Evolutionary conservation across 2,797 vertebrate species (phyloP), one percentile per base, ranked within the genome.

Genomic region (Gymnoscopelus microlampas): DNA sequence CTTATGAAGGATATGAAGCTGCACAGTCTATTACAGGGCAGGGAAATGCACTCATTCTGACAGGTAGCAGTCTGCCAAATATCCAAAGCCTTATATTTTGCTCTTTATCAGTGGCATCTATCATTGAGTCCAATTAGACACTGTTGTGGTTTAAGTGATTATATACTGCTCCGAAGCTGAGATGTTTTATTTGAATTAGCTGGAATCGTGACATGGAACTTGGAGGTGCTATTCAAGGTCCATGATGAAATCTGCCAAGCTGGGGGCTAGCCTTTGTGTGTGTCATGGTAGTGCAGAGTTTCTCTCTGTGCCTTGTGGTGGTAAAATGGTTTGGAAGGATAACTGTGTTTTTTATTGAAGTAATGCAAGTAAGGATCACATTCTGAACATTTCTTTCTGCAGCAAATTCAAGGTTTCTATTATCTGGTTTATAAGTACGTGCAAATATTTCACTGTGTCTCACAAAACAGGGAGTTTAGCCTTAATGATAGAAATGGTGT

Each of bases 21-120:
- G 87, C 56, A 73, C 84, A 86, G 79, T 61, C 70, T 71, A 76
- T 84, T 70, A 80, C 70, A 54, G 65, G 74, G 79, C 84, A 84
- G 70, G 84, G 86, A 84, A 74, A 85, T 13, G 35, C 71, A 60
- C 76, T 84, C 74, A 71, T 80, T 71, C 35, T 51, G 61, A 76
- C 70, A 78, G 53, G 71, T 68, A 70, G 56, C 24, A 73, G 70
- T 73, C 79, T 87, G 87, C 85, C 82, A 81, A 87, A 68, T 78
- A 74, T 85, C 87, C 70, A 85, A 78, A 71, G 78, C 60, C 66
- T 85, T 83, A 70, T 68, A 62, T 65, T 81, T 87, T 81, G 70
- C 79, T 88, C 79, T 86, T 80, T 83, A 63, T 85, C 88, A 86
- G 89, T 85, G 86, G 86, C 87, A 87, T 89, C 82, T 81, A 87